These are phyloP conservation scores for Scortum barcoo DNA, from an alignment of 2,113 vertebrate genomes.

Conservation along the genomic window DNA sequence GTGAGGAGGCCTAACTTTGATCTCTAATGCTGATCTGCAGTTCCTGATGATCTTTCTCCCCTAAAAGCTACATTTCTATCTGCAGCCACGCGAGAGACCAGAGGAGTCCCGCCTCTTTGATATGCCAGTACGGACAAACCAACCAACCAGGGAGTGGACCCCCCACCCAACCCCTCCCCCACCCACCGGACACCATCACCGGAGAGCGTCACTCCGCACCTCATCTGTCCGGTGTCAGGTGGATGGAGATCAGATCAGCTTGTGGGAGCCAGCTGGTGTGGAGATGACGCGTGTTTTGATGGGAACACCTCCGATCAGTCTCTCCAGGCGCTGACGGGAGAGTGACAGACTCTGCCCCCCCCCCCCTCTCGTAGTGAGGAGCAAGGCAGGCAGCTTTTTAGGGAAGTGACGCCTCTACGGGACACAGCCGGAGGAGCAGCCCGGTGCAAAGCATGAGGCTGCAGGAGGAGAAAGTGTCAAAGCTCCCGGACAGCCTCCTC, in stretches of 20 bases:
- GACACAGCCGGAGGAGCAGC: no score
- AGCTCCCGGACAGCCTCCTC: conserved; percentile 22
- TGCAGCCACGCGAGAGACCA: not conserved
- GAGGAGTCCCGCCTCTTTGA: conserved; percentile 32
- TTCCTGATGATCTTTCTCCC: not conserved
- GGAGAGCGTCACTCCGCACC: conserved; percentile 17
- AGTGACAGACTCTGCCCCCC: no score
- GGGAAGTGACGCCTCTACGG: no score
- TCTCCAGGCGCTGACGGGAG: not conserved
- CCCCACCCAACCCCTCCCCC: conserved; percentile 8
- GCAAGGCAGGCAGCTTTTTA: no score
- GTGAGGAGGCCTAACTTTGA: not conserved
- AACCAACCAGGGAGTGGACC: conserved; percentile 6
- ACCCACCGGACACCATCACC: conserved; percentile 17
- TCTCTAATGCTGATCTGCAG: not conserved
- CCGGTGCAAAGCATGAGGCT: conserved; percentile 23
- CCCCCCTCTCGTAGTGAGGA: no score
- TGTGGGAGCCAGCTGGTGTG: conserved; percentile 12
- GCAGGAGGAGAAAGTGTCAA: conserved; percentile 57
- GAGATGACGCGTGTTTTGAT: no score
- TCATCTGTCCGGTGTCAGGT: conserved; percentile 30
- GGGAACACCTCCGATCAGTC: no score
- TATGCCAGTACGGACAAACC: conserved; percentile 14
- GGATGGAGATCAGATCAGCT: conserved; percentile 43
- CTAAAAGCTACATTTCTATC: not conserved